Conservation (phyloP, 2,113 vertebrate genomes). For the Damaliscus lunatus region DNA sequence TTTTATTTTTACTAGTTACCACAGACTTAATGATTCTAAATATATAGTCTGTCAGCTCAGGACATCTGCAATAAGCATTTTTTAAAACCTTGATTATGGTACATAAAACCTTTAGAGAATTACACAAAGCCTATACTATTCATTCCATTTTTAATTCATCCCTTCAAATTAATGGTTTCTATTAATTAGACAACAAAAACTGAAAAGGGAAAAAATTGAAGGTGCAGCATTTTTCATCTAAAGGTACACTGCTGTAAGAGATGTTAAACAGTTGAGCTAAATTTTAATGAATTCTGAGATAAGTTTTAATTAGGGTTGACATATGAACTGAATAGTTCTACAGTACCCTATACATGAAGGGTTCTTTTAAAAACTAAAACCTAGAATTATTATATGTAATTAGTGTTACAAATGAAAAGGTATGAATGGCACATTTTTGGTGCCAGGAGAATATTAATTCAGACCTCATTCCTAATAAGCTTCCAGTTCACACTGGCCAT, state of each 20-base stretch:
- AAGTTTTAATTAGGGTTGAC: slow-evolving; percentile 69
- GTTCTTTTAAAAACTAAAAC: slow-evolving; percentile 49
- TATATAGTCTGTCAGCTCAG: slow-evolving; percentile 12
- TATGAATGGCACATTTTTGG: background rate
- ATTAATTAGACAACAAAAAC: slow-evolving; percentile 73
- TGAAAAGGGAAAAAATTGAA: slow-evolving; percentile 1
- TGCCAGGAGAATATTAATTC: slow-evolving; percentile 48
- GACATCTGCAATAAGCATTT: slow-evolving; percentile 36
- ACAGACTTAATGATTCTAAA: background rate
- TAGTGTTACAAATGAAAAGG: slow-evolving; percentile 51
- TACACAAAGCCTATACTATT: slow-evolving; percentile 20
- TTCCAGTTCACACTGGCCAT: background rate
- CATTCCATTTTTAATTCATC: slow-evolving; percentile 29
- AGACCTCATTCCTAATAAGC: background rate
- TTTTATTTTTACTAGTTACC: slow-evolving; percentile 31
- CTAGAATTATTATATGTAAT: slow-evolving; percentile 53
- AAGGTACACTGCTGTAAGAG: slow-evolving; percentile 42
- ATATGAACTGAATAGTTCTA: slow-evolving; percentile 35
- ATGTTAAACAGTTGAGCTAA: slow-evolving; percentile 42
- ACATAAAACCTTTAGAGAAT: slow-evolving; percentile 8
- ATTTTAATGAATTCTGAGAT: slow-evolving; percentile 68
- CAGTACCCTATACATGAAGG: slow-evolving; percentile 4
- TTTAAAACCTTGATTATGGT: slow-evolving; percentile 38
- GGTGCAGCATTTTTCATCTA: slow-evolving; percentile 20
- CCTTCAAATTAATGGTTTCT: slow-evolving; percentile 62